phyloP scores from a whole-genome alignment of 2,797 vertebrate genomes.

The Zenarchopterus dispar region DNA sequence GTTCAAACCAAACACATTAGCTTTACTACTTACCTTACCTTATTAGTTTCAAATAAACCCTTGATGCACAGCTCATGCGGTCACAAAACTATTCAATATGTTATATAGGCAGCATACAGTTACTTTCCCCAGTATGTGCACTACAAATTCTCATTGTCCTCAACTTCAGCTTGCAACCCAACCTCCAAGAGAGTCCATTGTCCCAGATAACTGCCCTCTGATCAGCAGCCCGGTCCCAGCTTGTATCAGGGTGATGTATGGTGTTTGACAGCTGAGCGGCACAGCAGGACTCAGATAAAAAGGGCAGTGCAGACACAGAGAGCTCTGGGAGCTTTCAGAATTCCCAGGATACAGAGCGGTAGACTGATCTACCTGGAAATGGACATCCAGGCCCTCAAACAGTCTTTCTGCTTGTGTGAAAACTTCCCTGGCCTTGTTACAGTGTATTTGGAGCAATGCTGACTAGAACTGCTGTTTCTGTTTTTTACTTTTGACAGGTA shows the following conservation, averaged over 20 bases:
- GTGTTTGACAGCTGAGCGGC: slow-evolving; percentile 48
- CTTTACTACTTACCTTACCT: too few relatives aligned
- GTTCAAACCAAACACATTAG: too few relatives aligned
- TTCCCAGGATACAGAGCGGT: slow-evolving; percentile 10
- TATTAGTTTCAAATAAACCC: too few relatives aligned
- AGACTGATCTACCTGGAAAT: slow-evolving; percentile 37
- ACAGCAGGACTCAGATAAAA: slow-evolving; percentile 31
- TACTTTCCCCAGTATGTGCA: neutral
- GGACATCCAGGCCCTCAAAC: neutral
- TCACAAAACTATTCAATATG: too few relatives aligned
- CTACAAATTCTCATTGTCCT: slow-evolving; percentile 5
- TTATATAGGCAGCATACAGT: neutral
- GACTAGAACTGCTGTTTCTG: slow-evolving; percentile 7
- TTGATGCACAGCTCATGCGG: too few relatives aligned
- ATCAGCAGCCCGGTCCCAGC: slow-evolving; percentile 62
- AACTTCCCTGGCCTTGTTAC: neutral
- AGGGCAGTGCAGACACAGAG: slow-evolving; percentile 34
- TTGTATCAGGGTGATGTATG: slow-evolving; percentile 51
- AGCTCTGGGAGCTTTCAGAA: slow-evolving; percentile 14
- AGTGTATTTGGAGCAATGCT: neutral
- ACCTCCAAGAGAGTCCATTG: slow-evolving; percentile 46
- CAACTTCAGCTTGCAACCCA: slow-evolving; percentile 3
- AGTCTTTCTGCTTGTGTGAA: slow-evolving; percentile 1
- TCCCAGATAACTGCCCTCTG: slow-evolving; percentile 61
- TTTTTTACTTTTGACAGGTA: neutral